Evolutionary conservation across 1,140 invertebrate species (phyloP).

Genomic region (Diuraphis noxia): DNA sequence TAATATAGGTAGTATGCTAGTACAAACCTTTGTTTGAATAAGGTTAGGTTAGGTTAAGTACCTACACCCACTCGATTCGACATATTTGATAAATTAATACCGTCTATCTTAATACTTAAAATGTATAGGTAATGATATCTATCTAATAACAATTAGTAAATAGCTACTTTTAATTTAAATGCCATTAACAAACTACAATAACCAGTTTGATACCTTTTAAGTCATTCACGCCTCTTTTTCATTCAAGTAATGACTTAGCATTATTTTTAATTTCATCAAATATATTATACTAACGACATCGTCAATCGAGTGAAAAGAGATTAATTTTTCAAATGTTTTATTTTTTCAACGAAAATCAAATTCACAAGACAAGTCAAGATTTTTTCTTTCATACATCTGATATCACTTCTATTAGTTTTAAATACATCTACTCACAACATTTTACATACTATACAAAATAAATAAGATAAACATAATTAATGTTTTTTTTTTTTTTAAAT

Average conservation of each 20-base stretch:
- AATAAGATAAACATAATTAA: background rate
- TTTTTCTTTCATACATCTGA: background rate
- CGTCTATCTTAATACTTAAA: background rate
- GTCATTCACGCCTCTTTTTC: background rate
- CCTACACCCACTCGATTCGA: background rate
- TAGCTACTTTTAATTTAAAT: constrained; percentile 11
- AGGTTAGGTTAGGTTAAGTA: no score
- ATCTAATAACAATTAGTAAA: background rate
- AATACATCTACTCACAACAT: background rate
- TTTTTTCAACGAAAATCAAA: background rate
- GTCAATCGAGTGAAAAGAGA: background rate
- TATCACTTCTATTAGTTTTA: background rate
- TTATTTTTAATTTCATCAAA: background rate
- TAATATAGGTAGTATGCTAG: no score
- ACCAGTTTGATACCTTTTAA: background rate
- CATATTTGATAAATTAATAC: background rate
- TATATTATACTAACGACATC: background rate
- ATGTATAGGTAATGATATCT: background rate
- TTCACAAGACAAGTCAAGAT: background rate
- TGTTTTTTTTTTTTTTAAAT: background rate
- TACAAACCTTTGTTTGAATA: background rate
- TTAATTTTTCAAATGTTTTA: constrained; percentile 1
- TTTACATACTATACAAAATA: background rate
- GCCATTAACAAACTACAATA: constrained; percentile 13
- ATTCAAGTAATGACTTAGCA: background rate